phyloP scores from a whole-genome alignment of 2,797 vertebrate species.

The Adrianichthys oophorus region DNA sequence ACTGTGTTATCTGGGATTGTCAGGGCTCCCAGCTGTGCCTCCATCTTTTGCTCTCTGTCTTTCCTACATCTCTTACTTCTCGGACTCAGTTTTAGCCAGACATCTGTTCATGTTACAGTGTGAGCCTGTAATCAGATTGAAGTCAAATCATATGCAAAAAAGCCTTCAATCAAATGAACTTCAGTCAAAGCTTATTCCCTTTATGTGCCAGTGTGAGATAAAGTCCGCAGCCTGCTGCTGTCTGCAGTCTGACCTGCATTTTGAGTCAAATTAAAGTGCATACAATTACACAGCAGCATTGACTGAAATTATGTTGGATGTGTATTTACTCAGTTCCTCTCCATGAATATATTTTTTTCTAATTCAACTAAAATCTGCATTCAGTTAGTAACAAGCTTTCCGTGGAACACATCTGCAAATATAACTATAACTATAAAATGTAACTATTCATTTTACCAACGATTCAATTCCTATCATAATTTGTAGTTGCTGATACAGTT shows the following conservation, averaged over 20 bases:
- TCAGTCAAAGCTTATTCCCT: not conserved
- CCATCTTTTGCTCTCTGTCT: conserved; percentile 27
- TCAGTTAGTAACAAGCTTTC: no score
- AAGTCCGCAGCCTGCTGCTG: not conserved
- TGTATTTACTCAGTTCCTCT: no score
- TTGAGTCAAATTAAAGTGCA: not conserved
- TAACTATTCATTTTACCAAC: no score
- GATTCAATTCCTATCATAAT: no score
- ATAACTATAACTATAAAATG: no score
- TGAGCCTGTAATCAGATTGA: conserved; percentile 7
- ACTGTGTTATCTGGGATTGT: conserved; percentile 59
- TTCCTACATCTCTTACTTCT: conserved; percentile 8
- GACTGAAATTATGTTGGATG: no score
- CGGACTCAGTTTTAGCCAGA: conserved; percentile 10
- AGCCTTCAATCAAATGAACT: not conserved
- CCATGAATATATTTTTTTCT: no score
- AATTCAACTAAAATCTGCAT: no score
- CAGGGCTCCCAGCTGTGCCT: conserved; percentile 44
- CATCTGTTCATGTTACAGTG: conserved; percentile 10
- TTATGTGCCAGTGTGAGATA: not conserved
- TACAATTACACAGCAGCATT: no score
- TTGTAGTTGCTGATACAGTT: no score
- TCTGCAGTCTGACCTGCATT: not conserved
- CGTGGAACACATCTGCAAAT: no score
- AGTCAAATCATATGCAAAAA: not conserved